Evolutionary conservation across 2,113 vertebrate species (phyloP), one percentile per base, ranked within the genome.

Genomic region (Scalopus aquaticus): DNA sequence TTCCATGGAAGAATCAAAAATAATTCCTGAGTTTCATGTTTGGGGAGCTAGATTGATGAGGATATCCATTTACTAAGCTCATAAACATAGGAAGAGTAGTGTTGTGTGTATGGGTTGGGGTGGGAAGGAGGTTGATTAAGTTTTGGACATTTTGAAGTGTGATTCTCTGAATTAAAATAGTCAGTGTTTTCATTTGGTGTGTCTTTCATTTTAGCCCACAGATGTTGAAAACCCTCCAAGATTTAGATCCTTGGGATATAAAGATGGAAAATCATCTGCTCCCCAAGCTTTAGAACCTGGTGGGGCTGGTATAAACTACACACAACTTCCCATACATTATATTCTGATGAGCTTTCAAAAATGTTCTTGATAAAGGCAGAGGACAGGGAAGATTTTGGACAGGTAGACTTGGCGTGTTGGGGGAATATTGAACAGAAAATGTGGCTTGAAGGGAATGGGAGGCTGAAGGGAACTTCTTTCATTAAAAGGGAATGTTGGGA

Each of bases 401-500:
- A 26, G 44, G 49, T 5, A n/a, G 70, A 2, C 67, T 87, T 89
- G n/a, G 49, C 15, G n/a, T 82, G 17, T 81, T 69, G 35, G 35
- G 73, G 32, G 1, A 2, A 88, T 79, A 92, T 10, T 73, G 26
- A 65, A 83, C 37, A 84, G 32, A 56, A 88, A 46, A 88, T 10
- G 3, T 35, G 3, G 3, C 83, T 93, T 87, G 37, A 95, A 84
- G 17, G 46, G 32, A 2, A 17, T 49, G 42, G 79, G 30, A 42
- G 58, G 26, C 54, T 76, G 20, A 81, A 77, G 39, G 17, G 73
- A 72, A 44, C 15, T 67, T 91, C 24, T 10, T 91, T 94, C 93
- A 7, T 95, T 95, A 78, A 13, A 78, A 44, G n/a, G 51, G 17
- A 35, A 91, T 49, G 19, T 94, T 85, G 73, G 35, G 85, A 74